These are phyloP conservation scores for Mormyrops boulengeri DNA, from an alignment of 2,797 vertebrate genomes.

Conservation along the genomic window DNA sequence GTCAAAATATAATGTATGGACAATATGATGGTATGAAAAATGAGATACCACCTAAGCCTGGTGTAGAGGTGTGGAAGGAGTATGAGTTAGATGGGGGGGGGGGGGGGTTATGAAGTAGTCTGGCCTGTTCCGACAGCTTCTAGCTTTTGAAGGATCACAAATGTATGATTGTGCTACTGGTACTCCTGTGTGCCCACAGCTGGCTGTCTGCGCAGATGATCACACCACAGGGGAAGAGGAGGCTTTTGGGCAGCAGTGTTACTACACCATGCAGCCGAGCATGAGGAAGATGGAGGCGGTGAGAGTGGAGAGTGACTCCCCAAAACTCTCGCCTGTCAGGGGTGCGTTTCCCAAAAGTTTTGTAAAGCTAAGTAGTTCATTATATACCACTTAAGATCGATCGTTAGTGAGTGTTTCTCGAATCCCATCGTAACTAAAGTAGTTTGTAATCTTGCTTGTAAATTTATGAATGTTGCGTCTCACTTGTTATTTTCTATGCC, in stretches of 20 bases:
- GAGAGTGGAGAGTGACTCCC: neutral
- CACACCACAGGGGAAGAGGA: neutral
- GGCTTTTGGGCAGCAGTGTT: neutral
- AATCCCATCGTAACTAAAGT: neutral
- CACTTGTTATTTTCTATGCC: neutral
- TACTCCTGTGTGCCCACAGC: neutral
- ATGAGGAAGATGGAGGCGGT: slow-evolving; percentile 5
- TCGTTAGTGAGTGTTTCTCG: neutral
- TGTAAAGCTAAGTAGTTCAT: neutral
- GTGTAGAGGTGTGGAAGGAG: neutral
- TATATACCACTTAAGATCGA: neutral
- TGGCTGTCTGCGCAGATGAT: neutral
- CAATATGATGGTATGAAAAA: neutral
- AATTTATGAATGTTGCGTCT: neutral
- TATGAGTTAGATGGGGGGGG: neutral
- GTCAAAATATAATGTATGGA: neutral
- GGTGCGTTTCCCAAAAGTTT: neutral
- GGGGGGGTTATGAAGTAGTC: neutral
- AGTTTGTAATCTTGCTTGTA: neutral
- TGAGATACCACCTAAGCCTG: neutral
- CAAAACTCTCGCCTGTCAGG: neutral
- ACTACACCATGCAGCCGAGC: neutral
- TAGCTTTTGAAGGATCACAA: neutral
- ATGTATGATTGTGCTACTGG: neutral
- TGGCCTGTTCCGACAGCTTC: neutral